Percentiles rank a stretch among this genome's conserved stretches.
These are phyloP conservation scores for Chironomus tepperi DNA, from an alignment of 1,140 invertebrate species.

Conservation along the genomic window DNA sequence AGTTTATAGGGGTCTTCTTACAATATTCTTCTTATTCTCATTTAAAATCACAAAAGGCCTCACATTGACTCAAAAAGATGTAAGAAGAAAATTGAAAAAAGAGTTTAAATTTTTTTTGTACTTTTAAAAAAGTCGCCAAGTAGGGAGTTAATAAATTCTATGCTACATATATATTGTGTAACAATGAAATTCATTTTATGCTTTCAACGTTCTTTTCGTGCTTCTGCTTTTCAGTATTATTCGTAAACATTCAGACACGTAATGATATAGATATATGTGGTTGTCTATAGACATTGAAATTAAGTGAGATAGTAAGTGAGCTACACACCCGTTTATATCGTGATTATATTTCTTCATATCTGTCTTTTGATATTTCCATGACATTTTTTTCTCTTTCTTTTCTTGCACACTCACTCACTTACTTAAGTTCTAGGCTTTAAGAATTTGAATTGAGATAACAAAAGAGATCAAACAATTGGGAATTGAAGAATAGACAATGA, in stretches of 20 bases:
- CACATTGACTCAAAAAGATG: too few species aligned
- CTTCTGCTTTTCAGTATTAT: not conserved
- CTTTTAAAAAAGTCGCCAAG: not conserved
- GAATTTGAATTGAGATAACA: not conserved
- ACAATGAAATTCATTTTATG: not conserved
- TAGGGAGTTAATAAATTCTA: not conserved
- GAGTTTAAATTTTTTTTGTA: not conserved
- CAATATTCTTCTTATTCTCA: not conserved
- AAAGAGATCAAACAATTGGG: not conserved
- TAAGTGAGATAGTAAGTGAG: not conserved
- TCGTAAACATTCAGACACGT: not conserved
- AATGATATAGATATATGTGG: not conserved
- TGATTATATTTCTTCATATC: too few species aligned
- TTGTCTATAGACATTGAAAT: slow-evolving; percentile 11
- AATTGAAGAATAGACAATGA: not conserved
- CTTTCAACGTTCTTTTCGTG: not conserved
- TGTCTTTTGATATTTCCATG: too few species aligned
- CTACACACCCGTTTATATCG: slow-evolving; percentile 1
- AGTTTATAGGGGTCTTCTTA: not conserved
- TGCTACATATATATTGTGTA: not conserved
- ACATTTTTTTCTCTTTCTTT: not conserved
- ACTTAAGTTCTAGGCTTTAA: not conserved
- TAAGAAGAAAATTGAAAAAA: too few species aligned
- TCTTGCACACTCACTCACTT: not conserved
- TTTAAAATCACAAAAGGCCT: not conserved